Base-by-base conservation (phyloP, 2,888 invertebrate species). In the Callimorpha dominula region DNA sequence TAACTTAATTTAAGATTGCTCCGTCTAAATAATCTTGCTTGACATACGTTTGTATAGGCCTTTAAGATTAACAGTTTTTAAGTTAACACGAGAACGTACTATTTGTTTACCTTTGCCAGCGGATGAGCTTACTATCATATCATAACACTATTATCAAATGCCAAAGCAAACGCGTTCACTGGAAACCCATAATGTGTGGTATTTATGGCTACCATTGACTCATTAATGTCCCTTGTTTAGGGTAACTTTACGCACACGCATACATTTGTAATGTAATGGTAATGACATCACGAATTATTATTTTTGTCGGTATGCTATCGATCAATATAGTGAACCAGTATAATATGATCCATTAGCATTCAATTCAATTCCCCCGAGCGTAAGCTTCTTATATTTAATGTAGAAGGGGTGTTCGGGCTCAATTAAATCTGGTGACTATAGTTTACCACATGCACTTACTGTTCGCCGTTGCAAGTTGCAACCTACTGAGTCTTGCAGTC, bases 241-340 rank as follows among this genome's bases (percentile, higher is more conserved):
- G 92, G 91, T 85, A 81, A 80, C 78, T 85, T 87, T 88, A 89
- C 88, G 87, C 88, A 89, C 90, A 88, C 87, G 88, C 86, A 89
- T 88, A 86, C 79, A 87, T 88, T 88, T 79, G 81, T 83, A 87
- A 88, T 82, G 77, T 85, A 89, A 88, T 86, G 31, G 78, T 81
- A 81, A 87, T 92, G 91, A 92, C 91, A 88, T 92, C 91, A 92
- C 85, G 84, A 87, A 91, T 91, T 89, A 90, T 91, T 90, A 91
- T 88, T 89, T 87, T 84, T 20, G 85, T 86, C 80, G 77, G 80
- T 87, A 85, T 86, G 83, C 84, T 85, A 87, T 83, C 87, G 90
- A 92, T 92, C 91, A 89, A 90, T 92, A 84, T 77, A 76, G 76
- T 80, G 73, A 80, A 84, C 93, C 91, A 91, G 80, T 81, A 73